Evolutionary conservation across 2,888 invertebrate species (phyloP), one percentile per base, ranked within the genome.

Genomic region (Rhyacophila evoluta): DNA sequence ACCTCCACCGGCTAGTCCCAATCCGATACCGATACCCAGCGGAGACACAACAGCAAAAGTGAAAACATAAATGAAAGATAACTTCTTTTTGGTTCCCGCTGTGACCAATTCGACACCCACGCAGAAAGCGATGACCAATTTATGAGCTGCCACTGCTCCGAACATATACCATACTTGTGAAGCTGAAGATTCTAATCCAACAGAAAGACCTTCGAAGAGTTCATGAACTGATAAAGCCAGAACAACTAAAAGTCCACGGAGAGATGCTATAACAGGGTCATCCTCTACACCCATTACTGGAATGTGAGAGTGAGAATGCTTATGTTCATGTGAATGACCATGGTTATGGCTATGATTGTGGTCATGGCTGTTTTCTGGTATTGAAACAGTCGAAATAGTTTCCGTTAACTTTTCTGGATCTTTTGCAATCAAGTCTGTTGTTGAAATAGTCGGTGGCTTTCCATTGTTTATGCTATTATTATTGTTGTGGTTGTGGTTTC

Each of bases 111-210:
- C 96, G 39, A 96, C 93, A 2, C 96, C 96, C 75, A 97, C 94
- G 85, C 96, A 97, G 86, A 97, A 96, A 0, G 96, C 95, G 81
- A 97, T 93, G 27, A 97, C 95, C 70, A 96, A 89, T 86, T 97
- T 97, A 86, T 97, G 97, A 0, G 95, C 94, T 0, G 95, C 92
- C 0, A 97, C 93, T 0, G 96, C 96, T 2, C 92, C 95, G 84
- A 96, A 93, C 93, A 97, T 94, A 86, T 95, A 95, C 91, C 93
- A 94, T 5, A 93, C 93, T 19, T 89, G 90, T 0, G 86, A 84
- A 0, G 90, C 87, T 27, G 92, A 91, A 11, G 91, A 88, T 85
- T 95, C 95, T 77, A 96, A 86, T 0, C 96, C 96, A 11, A 96
- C 94, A 11, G 96, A 81, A 2, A 82, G 68, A 19, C 96, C 97